Conservation (phyloP, 2,888 invertebrate species). For the Machimus atricapillus region DNA sequence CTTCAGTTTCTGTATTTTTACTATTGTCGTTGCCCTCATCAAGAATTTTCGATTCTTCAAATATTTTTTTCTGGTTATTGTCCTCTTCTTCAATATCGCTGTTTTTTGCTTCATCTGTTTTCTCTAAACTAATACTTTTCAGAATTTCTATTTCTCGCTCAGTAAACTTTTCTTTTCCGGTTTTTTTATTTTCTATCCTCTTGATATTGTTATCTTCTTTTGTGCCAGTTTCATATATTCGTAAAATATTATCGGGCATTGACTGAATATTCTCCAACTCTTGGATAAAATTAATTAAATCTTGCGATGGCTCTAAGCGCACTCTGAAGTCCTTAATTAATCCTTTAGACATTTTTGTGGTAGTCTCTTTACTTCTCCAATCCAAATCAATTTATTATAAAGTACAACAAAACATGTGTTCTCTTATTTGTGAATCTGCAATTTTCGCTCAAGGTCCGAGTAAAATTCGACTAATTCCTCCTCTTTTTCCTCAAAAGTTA, state of each 20-base stretch:
- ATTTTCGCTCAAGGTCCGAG: constrained; percentile 75
- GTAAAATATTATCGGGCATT: constrained; percentile 66
- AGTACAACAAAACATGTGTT: no score
- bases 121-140: background rate
- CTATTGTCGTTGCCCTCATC: background rate
- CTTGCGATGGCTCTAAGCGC: constrained; percentile 69
- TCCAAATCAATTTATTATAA: background rate
- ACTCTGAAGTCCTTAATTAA: constrained; percentile 71
- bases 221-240: constrained; percentile 50
- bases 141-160: constrained; percentile 23
- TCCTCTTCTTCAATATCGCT: background rate
- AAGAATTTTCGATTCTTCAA: background rate
- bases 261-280: constrained; percentile 63
- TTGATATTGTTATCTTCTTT: background rate
- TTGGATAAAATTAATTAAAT: constrained; percentile 66
- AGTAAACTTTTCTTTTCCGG: background rate
- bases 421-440: constrained; percentile 65
- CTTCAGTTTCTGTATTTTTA: background rate
- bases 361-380: background rate
- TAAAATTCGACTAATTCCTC: constrained; percentile 78
- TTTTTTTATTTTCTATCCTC: background rate
- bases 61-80: background rate
- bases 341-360: constrained; percentile 62
- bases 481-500: constrained; percentile 80
- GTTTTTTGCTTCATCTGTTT: background rate